Evolutionary conservation across 2,797 vertebrate species (phyloP).

Genomic region (Busarellus nigricollis): DNA sequence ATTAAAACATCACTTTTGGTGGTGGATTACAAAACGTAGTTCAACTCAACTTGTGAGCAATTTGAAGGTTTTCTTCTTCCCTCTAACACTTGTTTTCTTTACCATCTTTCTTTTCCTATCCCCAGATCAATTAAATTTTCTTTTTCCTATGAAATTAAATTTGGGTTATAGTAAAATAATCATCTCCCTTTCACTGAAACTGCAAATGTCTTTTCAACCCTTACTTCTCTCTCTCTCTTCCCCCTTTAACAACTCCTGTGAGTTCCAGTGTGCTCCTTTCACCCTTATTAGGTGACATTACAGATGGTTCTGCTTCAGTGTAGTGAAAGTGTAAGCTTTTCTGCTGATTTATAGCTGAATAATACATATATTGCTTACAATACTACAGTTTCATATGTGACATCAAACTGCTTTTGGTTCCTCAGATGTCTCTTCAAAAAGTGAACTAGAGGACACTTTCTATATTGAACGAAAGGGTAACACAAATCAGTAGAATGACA

Average conservation of each 20-base stretch:
- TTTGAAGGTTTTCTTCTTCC: background rate
- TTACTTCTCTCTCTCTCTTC: background rate
- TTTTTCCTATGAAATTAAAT: background rate
- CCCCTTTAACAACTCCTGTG: background rate
- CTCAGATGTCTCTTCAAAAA: background rate
- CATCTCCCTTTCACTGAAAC: background rate
- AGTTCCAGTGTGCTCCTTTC: background rate
- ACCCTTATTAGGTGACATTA: background rate
- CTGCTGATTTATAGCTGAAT: background rate
- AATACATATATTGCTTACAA: background rate
- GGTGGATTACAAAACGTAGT: background rate
- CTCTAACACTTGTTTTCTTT: background rate
- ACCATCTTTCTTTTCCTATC: background rate
- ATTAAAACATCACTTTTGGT: background rate
- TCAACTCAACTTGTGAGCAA: background rate
- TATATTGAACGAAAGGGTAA: background rate
- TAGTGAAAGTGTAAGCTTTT: background rate
- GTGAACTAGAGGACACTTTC: background rate
- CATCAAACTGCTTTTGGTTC: background rate
- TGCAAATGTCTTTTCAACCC: background rate
- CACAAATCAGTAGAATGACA: background rate
- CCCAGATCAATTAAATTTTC: background rate
- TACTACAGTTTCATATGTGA: background rate
- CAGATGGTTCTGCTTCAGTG: background rate
- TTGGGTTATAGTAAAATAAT: background rate